Evolutionary conservation across 2,797 vertebrate genomes (phyloP).

Genomic region (Eurystomus glaucurus): DNA sequence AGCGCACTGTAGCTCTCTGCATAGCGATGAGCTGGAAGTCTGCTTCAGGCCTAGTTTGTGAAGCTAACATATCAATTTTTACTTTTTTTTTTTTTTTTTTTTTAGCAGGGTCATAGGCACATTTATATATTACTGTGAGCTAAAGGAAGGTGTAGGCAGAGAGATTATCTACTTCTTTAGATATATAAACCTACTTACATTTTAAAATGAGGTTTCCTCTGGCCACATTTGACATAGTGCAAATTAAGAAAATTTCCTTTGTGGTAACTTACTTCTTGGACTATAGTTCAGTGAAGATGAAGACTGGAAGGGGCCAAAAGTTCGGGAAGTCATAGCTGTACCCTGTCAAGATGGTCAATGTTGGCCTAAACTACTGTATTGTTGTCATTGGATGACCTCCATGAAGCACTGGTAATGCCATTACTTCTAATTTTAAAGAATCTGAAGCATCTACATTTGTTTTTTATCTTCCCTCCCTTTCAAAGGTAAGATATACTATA

Average conservation of each 20-base stretch:
- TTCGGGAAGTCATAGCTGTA: not conserved
- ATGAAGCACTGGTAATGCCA: not conserved
- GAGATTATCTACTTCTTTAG: not conserved
- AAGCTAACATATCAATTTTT: not conserved
- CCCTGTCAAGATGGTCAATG: not conserved
- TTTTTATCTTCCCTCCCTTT: not conserved
- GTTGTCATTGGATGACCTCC: not conserved
- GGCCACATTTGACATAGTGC: not conserved
- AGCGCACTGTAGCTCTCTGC: not conserved
- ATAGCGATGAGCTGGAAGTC: not conserved
- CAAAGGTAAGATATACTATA: not conserved
- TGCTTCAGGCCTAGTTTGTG: not conserved
- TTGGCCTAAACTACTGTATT: not conserved
- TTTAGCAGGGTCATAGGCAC: accelerated
- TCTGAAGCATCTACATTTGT: not conserved
- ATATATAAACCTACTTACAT: not conserved
- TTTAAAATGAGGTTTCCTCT: not conserved
- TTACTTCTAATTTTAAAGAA: not conserved
- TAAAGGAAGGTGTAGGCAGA: not conserved
- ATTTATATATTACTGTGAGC: not conserved
- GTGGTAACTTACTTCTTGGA: not conserved
- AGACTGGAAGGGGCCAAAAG: not conserved
- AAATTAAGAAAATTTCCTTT: not conserved
- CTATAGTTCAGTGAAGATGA: not conserved
- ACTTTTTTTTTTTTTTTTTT: not conserved